Conservation (phyloP, 2,888 invertebrate species). For the Myathropa florea region DNA sequence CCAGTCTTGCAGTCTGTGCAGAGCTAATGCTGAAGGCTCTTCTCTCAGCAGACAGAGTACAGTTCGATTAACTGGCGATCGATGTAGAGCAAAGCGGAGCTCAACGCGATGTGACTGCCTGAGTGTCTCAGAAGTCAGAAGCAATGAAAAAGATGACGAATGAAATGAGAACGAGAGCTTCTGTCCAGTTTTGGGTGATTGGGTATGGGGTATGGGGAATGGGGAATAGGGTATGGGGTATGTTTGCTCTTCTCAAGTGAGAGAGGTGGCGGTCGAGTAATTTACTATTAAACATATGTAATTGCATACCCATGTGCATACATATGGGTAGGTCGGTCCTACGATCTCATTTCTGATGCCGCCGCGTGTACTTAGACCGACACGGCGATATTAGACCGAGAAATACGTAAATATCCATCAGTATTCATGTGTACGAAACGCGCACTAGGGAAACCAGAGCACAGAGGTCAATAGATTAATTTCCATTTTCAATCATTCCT, state of each 20-base stretch:
- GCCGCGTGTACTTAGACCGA: background rate
- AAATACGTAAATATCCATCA: conserved; percentile 39
- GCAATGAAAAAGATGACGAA: conserved; percentile 35
- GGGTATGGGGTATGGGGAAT: background rate
- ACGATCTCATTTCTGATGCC: background rate
- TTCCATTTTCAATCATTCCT: conserved; percentile 65
- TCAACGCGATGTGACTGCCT: conserved; percentile 33
- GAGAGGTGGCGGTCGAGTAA: conserved; percentile 26
- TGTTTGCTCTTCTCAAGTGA: background rate
- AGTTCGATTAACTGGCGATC: conserved; percentile 30
- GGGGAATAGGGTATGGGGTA: background rate
- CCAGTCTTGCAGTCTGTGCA: conserved; percentile 28
- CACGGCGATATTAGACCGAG: conserved; percentile 27
- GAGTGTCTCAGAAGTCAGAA: background rate
- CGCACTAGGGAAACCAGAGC: conserved; percentile 28
- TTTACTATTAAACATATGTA: background rate
- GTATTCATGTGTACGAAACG: conserved; percentile 15
- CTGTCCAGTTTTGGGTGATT: conserved; percentile 31
- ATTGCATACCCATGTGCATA: background rate
- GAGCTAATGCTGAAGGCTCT: background rate
- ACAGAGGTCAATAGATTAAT: conserved; percentile 66
- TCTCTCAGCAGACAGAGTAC: conserved; percentile 36
- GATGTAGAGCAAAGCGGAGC: conserved; percentile 22
- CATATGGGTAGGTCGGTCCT: background rate
- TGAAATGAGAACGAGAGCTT: conserved; percentile 41